Evolutionary conservation across 2,113 vertebrate genomes (phyloP), one percentile per base, ranked within the genome.

Genomic region (Quiscalus mexicanus): DNA sequence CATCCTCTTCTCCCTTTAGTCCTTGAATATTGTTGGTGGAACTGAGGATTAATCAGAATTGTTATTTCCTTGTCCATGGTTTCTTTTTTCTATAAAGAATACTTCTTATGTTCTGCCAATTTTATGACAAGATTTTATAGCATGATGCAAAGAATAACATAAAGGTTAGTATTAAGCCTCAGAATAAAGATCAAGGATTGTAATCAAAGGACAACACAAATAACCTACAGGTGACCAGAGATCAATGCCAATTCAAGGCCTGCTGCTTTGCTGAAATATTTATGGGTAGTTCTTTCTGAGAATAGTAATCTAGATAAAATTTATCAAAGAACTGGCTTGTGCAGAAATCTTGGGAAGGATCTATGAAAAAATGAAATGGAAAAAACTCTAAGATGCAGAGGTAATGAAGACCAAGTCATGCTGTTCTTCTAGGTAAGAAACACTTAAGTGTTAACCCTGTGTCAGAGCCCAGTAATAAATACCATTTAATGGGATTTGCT

Each of bases 301-400:
- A 71, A 76, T 11, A 9, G 28, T 41, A 47, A 56, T n/a, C 4
- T 42, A 42, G 22, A 71, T 12, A 53, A 24, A 64, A 50, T 42
- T 50, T 63, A 2, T 28, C 21, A 41, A 30, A 52, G 14, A 68
- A 30, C 2, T 31, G 6, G 2, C 1, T 64, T 69, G 11, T 78
- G 41, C 27, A 88, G 65, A 78, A 62, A 53, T 24, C 10, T 78
- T 21, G 11, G 35, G 9, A 7, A 71, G 8, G 3, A 68, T 52
- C 27, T 78, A 11, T 27, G 70, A 67, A 44, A 44, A 44, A 44
- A 44, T 27, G 3, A 65, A 70, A 53, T 11, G 1, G 24, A 15
- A 7, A 37, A 68, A 64, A 37, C 3, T 2, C 1, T 18, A 5
- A 64, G 13, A 0, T 18, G 18, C 5, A 5, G 12, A 44, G 9